These are phyloP conservation scores for Acipenser oxyrinchus DNA, from an alignment of 2,797 vertebrate species.

Conservation along the genomic window DNA sequence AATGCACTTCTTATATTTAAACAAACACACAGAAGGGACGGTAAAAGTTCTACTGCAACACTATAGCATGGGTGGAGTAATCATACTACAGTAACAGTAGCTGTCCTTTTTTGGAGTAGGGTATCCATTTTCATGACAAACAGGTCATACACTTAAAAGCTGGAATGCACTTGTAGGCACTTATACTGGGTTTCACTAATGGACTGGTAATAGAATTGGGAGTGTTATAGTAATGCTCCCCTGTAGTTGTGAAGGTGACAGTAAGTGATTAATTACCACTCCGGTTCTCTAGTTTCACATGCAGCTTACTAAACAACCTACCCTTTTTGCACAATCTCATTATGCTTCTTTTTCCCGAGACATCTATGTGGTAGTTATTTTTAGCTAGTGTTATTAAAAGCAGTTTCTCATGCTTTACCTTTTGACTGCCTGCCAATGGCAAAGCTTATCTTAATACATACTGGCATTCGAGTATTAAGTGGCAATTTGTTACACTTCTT, in stretches of 20 bases:
- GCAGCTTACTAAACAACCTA: slow-evolving; percentile 18
- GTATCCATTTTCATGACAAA: not conserved
- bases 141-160: slow-evolving; percentile 10
- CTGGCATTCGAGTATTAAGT: not conserved
- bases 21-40: no score
- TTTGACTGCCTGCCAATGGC: not conserved
- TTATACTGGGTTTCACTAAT: slow-evolving; percentile 36
- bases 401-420: not conserved
- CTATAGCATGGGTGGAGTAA: no score
- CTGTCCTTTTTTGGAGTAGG: slow-evolving; percentile 24
- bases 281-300: slow-evolving; percentile 24
- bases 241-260: slow-evolving; percentile 23
- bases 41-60: no score
- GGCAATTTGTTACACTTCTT: not conserved
- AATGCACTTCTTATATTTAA: no score
- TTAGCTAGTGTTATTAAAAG: not conserved
- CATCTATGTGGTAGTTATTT: not conserved
- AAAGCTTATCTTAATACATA: not conserved
- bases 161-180: slow-evolving; percentile 23
- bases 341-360: not conserved
- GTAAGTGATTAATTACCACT: slow-evolving; percentile 35
- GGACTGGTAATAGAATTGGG: slow-evolving; percentile 33
- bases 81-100: not conserved
- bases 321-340: slow-evolving; percentile 2
- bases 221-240: slow-evolving; percentile 20